Conservation (phyloP, 2,888 invertebrate genomes). For the Lasioglossum vierecki region DNA sequence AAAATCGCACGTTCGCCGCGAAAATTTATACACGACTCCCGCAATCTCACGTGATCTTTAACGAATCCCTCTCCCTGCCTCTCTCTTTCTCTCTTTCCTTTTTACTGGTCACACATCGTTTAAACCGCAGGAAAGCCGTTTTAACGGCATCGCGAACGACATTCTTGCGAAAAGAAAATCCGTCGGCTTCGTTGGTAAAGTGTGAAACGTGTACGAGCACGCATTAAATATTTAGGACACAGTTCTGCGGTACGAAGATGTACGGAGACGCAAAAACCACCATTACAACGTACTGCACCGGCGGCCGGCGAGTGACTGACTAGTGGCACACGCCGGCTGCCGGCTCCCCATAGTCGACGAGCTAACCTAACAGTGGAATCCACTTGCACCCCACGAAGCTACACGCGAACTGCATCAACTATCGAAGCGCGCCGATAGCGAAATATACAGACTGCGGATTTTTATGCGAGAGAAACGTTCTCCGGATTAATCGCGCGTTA, state of each 20-base stretch:
- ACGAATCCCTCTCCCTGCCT: constrained; percentile 32
- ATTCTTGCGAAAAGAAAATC: constrained; percentile 43
- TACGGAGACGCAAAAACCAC: constrained; percentile 17
- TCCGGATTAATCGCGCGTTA: background rate
- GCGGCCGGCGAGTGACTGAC: constrained; percentile 79
- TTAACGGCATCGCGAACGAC: constrained; percentile 35
- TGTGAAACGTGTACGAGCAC: constrained; percentile 19
- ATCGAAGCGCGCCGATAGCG: constrained; percentile 20
- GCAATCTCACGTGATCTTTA: constrained; percentile 47
- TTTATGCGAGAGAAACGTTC: background rate
- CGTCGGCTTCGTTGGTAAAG: constrained; percentile 12
- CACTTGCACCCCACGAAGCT: constrained; percentile 44
- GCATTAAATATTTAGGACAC: constrained; percentile 35
- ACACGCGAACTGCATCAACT: constrained; percentile 18
- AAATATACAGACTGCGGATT: background rate
- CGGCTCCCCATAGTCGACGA: constrained; percentile 54
- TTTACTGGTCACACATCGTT: constrained; percentile 44
- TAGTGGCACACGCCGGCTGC: constrained; percentile 69
- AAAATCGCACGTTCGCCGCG: constrained; percentile 60
- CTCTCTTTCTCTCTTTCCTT: constrained; percentile 19
- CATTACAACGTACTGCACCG: constrained; percentile 68
- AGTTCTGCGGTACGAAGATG: constrained; percentile 41
- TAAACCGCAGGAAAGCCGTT: constrained; percentile 27
- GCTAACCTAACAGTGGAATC: constrained; percentile 56
- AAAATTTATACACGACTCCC: constrained; percentile 50